Percentiles rank a stretch among this genome's conserved stretches.
Evolutionary conservation across 1,140 invertebrate genomes (phyloP).

Genomic region (Steinernema khuongi): DNA sequence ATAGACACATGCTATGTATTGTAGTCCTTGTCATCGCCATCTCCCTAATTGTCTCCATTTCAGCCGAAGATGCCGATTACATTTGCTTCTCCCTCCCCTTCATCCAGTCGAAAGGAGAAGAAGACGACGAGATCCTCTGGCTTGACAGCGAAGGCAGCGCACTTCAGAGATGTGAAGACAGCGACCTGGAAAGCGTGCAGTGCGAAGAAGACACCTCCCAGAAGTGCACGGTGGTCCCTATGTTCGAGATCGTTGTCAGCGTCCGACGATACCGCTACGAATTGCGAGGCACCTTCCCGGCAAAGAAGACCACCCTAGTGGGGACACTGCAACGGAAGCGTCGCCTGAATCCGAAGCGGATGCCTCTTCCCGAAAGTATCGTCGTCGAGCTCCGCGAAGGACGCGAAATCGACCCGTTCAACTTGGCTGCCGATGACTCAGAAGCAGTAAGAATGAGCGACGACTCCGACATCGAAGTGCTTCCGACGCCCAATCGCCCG

Average conservation of each 20-base stretch:
- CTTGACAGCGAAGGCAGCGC: not conserved
- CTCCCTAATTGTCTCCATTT: too few relatives aligned
- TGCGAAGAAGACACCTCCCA: conserved; percentile 10
- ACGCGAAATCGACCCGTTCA: not conserved
- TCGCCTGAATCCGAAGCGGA: not conserved
- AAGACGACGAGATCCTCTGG: not conserved
- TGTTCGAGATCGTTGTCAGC: not conserved
- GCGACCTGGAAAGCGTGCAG: not conserved
- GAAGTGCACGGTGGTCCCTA: conserved; percentile 13
- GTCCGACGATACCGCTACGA: not conserved
- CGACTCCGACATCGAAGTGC: not conserved
- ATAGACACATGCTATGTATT: too few relatives aligned
- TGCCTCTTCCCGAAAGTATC: not conserved
- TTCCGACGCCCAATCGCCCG: not conserved
- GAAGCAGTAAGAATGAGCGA: not conserved
- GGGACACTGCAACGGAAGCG: not conserved
- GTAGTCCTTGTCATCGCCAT: too few relatives aligned
- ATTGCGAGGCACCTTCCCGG: not conserved
- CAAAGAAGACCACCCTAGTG: not conserved
- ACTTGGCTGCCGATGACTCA: not conserved
- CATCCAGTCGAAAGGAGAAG: not conserved
- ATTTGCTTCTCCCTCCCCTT: not conserved
- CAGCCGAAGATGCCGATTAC: not conserved
- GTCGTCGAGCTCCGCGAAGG: not conserved
- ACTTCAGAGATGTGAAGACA: not conserved